phyloP scores from a whole-genome alignment of 2,888 invertebrate species.

The Cybosia mesomella region DNA sequence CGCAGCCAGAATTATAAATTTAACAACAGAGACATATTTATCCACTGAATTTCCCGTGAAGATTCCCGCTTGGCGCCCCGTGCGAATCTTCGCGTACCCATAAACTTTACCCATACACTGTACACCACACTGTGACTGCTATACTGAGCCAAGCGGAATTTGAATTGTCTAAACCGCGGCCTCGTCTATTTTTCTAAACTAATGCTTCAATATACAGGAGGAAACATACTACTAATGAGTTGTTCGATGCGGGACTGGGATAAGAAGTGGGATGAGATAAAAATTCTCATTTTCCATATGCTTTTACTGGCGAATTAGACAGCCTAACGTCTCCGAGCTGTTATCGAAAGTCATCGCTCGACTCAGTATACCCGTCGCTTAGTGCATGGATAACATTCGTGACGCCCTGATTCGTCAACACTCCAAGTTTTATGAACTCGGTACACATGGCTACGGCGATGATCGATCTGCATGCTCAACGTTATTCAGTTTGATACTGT shows the following conservation, averaged over 20 bases:
- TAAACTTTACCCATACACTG: slow-evolving; percentile 33
- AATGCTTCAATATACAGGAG: not conserved
- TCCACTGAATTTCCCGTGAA: not conserved
- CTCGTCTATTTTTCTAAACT: slow-evolving; percentile 4
- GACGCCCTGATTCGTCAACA: slow-evolving; percentile 36
- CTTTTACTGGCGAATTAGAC: not conserved
- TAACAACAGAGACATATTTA: not conserved
- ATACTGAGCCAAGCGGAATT: slow-evolving; percentile 3
- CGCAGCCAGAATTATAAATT: not conserved
- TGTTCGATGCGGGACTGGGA: not conserved
- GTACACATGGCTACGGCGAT: slow-evolving; percentile 6
- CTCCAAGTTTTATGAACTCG: slow-evolving; percentile 26
- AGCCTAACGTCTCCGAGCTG: not conserved
- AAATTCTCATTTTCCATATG: not conserved
- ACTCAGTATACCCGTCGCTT: slow-evolving; percentile 5
- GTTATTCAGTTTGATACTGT: not conserved
- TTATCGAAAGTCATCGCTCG: not conserved
- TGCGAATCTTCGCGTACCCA: slow-evolving; percentile 7
- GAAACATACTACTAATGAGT: not conserved
- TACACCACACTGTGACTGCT: slow-evolving; percentile 14
- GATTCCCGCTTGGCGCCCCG: not conserved
- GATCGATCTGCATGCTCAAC: not conserved
- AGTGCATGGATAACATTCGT: slow-evolving; percentile 11
- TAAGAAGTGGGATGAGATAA: not conserved
- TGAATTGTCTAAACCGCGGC: not conserved